A percentile compares a stretch with the other conserved stretches of the same genome.
Conservation (phyloP, 2,113 vertebrate species). For the Macrotis lagotis region DNA sequence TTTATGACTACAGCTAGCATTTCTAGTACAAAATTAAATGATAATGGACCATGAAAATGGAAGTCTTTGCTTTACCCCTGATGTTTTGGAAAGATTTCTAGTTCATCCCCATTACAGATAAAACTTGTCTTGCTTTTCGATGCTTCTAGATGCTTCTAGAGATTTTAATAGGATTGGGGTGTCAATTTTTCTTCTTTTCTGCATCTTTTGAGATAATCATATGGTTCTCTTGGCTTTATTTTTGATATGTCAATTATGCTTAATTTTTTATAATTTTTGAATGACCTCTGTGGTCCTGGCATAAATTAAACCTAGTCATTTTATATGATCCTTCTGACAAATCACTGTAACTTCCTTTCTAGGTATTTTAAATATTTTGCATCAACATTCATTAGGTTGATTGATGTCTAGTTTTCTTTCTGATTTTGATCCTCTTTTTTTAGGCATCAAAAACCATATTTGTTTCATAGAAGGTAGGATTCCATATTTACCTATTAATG, state of each 20-base stretch:
- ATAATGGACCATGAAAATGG: background rate
- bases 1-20: background rate
- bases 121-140: background rate
- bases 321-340: background rate
- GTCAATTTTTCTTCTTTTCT: background rate
- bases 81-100: background rate
- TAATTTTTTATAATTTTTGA: no score
- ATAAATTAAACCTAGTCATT: background rate
- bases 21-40: background rate
- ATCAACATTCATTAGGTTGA: background rate
- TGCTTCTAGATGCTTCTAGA: background rate
- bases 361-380: background rate
- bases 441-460: background rate
- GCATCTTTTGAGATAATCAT: background rate
- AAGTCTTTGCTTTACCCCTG: background rate
- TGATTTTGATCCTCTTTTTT: background rate
- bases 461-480: background rate
- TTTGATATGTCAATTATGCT: background rate
- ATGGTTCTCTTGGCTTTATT: background rate
- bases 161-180: background rate
- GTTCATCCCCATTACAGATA: background rate
- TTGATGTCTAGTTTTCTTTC: background rate
- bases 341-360: background rate
- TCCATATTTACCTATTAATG: background rate
- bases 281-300: background rate